phyloP scores from a whole-genome alignment of 2,797 vertebrate species.

The Peromyscus aztecus region DNA sequence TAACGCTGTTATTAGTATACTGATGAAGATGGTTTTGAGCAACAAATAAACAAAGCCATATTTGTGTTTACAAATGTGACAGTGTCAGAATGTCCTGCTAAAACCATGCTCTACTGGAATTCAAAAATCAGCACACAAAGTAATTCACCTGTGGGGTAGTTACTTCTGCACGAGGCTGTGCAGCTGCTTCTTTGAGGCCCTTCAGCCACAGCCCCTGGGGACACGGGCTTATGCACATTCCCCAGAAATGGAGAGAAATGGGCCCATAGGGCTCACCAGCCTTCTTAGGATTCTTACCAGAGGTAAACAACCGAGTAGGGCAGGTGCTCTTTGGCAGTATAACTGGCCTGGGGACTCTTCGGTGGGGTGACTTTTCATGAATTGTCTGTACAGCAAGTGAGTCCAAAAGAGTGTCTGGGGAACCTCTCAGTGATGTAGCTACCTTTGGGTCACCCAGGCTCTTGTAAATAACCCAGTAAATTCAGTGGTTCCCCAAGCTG shows the following conservation, averaged over 20 bases:
- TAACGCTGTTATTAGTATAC: not conserved
- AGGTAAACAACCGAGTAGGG: not conserved
- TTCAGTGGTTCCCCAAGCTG: not conserved
- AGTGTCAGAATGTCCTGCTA: conserved; percentile 35
- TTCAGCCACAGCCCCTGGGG: too few relatives aligned
- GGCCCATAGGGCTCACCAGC: not conserved
- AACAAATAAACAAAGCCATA: conserved; percentile 18
- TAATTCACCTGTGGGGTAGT: not conserved
- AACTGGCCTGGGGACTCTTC: not conserved
- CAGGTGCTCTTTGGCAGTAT: not conserved
- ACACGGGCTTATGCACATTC: not conserved
- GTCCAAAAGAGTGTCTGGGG: not conserved
- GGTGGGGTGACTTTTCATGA: not conserved
- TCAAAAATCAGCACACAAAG: not conserved
- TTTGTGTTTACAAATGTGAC: not conserved
- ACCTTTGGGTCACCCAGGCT: not conserved
- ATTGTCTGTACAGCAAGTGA: not conserved
- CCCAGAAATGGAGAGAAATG: not conserved
- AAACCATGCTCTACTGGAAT: not conserved
- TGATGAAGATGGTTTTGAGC: not conserved
- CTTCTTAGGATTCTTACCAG: not conserved
- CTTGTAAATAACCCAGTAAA: not conserved
- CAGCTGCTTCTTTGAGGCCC: too few relatives aligned
- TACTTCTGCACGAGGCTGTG: not conserved
- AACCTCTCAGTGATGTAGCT: not conserved